Evolutionary conservation across 1,140 invertebrate species (phyloP).

Genomic region (Eurosta solidaginis): DNA sequence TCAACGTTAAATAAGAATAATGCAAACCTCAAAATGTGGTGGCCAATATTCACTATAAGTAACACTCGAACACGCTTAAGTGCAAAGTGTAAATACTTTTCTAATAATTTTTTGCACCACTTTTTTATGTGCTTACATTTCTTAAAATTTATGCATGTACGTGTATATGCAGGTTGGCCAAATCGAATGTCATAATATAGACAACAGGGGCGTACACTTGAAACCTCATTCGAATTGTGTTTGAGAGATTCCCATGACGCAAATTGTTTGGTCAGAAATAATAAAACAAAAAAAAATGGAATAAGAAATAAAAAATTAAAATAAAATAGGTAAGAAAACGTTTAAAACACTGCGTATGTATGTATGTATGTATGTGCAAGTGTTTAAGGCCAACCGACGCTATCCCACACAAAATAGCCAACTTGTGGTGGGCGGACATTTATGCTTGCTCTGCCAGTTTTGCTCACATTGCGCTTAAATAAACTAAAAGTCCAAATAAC

Average conservation of each 20-base stretch:
- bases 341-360: not conserved
- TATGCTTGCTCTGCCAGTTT: not conserved
- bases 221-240: conserved; percentile 7
- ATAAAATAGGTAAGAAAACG: not conserved
- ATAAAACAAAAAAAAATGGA: not conserved
- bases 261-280: not conserved
- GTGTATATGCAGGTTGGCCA: not conserved
- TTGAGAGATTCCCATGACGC: conserved; percentile 1
- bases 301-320: not conserved
- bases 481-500: conserved; percentile 9
- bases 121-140: too few species aligned
- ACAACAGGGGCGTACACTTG: conserved; percentile 16
- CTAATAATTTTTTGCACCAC: not conserved
- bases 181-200: conserved; percentile 15
- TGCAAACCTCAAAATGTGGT: not conserved
- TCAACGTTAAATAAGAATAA: not conserved
- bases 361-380: not conserved
- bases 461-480: not conserved
- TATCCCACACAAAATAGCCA: not conserved
- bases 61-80: not conserved
- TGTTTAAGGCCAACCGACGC: not conserved
- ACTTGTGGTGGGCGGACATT: conserved; percentile 6
- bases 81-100: not conserved
- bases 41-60: not conserved
- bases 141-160: too few species aligned